A percentile compares a stretch with the other conserved stretches of the same genome.
Conservation (phyloP, 2,797 vertebrate species). For the Centropyge bicolor region DNA sequence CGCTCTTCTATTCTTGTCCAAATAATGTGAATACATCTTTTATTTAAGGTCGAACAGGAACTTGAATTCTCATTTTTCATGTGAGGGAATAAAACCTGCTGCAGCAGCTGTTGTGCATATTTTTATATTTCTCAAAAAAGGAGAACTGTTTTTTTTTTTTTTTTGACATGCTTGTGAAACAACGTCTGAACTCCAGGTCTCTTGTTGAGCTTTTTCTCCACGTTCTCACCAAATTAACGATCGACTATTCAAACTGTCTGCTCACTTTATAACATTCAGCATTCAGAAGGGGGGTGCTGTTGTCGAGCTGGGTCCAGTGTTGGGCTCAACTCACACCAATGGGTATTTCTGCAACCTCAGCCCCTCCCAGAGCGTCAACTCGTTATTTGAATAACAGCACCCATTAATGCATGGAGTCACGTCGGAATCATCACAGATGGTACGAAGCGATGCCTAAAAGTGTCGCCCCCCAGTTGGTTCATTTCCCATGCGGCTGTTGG, state of each 20-base stretch:
- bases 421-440: background rate
- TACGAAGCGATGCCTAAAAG: no score
- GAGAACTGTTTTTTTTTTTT: background rate
- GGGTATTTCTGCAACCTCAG: background rate
- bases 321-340: background rate
- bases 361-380: no score
- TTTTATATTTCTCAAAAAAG: background rate
- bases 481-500: no score
- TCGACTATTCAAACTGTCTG: background rate
- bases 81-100: background rate
- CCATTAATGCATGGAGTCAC: background rate
- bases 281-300: background rate
- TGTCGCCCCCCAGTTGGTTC: no score
- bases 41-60: background rate
- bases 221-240: background rate
- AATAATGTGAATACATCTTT: background rate
- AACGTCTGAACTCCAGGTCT: background rate
- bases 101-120: background rate
- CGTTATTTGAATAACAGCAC: no score
- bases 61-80: background rate
- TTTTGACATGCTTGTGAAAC: background rate
- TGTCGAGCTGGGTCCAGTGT: background rate
- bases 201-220: background rate
- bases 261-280: background rate
- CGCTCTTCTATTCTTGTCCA: background rate